Evolutionary conservation across 30 jellyfish, hydroid and myxozoan genomes (phyloP).

Genomic region (Aurelia sp.): DNA sequence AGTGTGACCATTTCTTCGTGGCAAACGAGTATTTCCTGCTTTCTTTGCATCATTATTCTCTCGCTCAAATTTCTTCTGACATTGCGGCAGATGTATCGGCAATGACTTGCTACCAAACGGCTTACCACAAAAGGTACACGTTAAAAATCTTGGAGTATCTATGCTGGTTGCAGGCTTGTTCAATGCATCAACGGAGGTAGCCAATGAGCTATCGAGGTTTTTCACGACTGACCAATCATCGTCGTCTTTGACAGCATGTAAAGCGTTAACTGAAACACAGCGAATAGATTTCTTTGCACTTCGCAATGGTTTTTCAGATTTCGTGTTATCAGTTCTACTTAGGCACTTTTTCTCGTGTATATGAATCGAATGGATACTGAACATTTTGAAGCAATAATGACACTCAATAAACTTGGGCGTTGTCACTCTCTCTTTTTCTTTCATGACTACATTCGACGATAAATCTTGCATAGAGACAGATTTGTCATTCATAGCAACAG

Average conservation of each 20-base stretch:
- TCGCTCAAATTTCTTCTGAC: slow-evolving; percentile 48
- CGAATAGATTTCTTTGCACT: slow-evolving; percentile 10
- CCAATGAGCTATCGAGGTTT: slow-evolving; percentile 40
- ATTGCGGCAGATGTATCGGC: slow-evolving; percentile 79
- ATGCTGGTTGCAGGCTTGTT: background rate
- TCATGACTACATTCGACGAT: background rate
- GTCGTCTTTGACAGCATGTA: slow-evolving; percentile 18
- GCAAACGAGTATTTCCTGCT: background rate
- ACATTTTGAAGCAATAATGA: slow-evolving; percentile 58
- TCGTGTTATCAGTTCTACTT: slow-evolving; percentile 19
- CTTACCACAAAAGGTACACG: slow-evolving; percentile 71
- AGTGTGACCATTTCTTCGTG: background rate
- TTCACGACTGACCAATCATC: slow-evolving; percentile 40
- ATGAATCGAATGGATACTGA: slow-evolving; percentile 74
- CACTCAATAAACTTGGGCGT: slow-evolving; percentile 64
- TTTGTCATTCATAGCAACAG: slow-evolving; percentile 1
- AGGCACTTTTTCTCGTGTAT: slow-evolving; percentile 81
- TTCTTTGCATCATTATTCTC: slow-evolving; percentile 23
- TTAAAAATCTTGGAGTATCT: slow-evolving; percentile 36
- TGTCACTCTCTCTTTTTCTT: background rate
- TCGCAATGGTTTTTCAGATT: background rate
- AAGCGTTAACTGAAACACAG: slow-evolving; percentile 45
- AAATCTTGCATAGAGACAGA: slow-evolving; percentile 54
- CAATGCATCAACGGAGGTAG: slow-evolving; percentile 37
- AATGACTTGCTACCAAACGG: slow-evolving; percentile 78